These are phyloP conservation scores for Martes flavigula DNA, from an alignment of 2,797 vertebrate genomes.

Conservation along the genomic window DNA sequence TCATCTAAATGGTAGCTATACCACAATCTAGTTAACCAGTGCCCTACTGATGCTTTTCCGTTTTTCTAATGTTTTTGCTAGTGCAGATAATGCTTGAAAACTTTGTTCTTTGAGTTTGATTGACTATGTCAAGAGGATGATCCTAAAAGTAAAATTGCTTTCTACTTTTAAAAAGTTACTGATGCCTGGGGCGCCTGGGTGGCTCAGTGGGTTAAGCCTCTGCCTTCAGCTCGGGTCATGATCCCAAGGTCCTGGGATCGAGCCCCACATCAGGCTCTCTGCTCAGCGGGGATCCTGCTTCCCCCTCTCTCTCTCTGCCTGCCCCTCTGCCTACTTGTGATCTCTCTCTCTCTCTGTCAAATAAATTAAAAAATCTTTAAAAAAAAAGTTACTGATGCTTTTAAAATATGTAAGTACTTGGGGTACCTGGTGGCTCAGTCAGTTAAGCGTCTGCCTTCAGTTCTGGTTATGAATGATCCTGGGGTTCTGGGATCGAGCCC, in stretches of 20 bases:
- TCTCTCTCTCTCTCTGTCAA: too few relatives aligned
- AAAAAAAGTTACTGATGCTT: neutral
- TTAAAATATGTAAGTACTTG: too few relatives aligned
- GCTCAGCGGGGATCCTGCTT: too few relatives aligned
- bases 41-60: neutral
- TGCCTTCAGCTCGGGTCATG: too few relatives aligned
- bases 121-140: neutral
- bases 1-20: neutral
- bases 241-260: neutral
- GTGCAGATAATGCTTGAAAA: neutral
- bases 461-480: neutral
- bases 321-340: too few relatives aligned
- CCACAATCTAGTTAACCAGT: neutral
- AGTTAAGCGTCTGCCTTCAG: neutral
- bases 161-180: neutral
- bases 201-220: neutral
- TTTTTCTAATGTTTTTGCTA: neutral
- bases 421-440: neutral
- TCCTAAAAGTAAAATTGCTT: neutral
- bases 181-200: neutral
- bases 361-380: too few relatives aligned
- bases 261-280: too few relatives aligned
- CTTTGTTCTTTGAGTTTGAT: neutral
- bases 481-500: neutral
- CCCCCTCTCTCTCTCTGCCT: too few relatives aligned